Conservation (phyloP, 1,140 invertebrate species). For the Hydropsyche tenuis region DNA sequence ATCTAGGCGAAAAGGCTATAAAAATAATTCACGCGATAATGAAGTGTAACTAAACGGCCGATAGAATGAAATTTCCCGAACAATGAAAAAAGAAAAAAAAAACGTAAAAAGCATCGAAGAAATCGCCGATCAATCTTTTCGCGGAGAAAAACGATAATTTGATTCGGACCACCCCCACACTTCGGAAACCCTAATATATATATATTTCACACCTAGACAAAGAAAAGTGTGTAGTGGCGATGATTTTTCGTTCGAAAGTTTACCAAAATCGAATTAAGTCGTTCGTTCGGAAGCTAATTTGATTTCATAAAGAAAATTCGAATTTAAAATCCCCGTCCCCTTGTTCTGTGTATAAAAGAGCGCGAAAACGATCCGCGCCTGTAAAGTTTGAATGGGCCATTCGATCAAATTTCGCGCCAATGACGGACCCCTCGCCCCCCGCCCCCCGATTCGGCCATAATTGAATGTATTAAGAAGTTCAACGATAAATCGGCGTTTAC, state of each 20-base stretch:
- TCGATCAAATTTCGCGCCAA: conserved; percentile 22
- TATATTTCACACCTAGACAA: too few relatives aligned
- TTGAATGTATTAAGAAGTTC: conserved; percentile 23
- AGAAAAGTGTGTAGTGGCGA: neutral
- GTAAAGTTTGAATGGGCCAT: conserved; percentile 21
- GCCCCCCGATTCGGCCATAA: neutral
- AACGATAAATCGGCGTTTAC: conserved; percentile 17
- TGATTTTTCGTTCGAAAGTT: conserved; percentile 13
- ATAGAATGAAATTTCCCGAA: too few relatives aligned
- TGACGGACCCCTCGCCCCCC: neutral
- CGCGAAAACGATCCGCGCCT: conserved; percentile 4
- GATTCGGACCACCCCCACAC: neutral
- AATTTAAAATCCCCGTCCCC: conserved; percentile 19
- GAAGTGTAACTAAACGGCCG: too few relatives aligned
- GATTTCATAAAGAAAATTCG: conserved; percentile 23
- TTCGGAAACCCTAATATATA: too few relatives aligned
- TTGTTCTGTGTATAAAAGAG: neutral
- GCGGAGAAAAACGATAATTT: conserved; percentile 6
- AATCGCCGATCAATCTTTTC: conserved; percentile 16
- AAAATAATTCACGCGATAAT: too few relatives aligned
- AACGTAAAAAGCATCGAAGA: neutral
- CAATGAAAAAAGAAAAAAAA: too few relatives aligned
- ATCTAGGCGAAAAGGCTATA: too few relatives aligned
- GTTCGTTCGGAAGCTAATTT: conserved; percentile 27
- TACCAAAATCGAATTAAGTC: conserved; percentile 26